Conservation (phyloP, 2,113 vertebrate species). For the Ceyx margarethae region DNA sequence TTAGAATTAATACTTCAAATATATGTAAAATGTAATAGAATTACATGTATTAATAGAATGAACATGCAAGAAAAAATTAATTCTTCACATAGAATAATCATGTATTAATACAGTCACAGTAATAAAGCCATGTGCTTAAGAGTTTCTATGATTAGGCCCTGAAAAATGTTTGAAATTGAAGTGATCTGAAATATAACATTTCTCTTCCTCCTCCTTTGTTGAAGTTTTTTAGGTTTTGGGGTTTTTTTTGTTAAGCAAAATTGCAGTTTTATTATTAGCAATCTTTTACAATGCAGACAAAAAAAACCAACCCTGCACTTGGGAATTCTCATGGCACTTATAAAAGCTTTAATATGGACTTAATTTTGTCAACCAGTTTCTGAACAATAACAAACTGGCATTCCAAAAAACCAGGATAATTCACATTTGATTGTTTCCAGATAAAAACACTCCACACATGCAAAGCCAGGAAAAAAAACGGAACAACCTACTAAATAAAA, state of each 20-base stretch:
- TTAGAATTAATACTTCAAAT: neutral
- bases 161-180: neutral
- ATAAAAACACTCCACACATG: constrained; percentile 49
- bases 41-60: too few relatives aligned
- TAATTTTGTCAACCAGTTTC: constrained; percentile 34
- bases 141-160: neutral
- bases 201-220: neutral
- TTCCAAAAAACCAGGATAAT: constrained; percentile 52
- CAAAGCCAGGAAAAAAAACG: constrained; percentile 42
- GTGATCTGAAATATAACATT: neutral
- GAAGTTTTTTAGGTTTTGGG: neutral
- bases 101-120: neutral
- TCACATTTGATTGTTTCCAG: constrained; percentile 69
- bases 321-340: neutral
- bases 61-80: too few relatives aligned
- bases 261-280: constrained; percentile 2
- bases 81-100: neutral
- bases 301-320: neutral
- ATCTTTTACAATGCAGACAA: neutral
- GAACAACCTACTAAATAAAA: constrained; percentile 47
- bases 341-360: constrained; percentile 19
- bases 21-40: neutral
- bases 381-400: constrained; percentile 49
- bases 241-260: neutral
- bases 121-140: neutral